These are phyloP conservation scores for Lasioglossum villosulum DNA, from an alignment of 2,888 invertebrate species.

Conservation along the genomic window DNA sequence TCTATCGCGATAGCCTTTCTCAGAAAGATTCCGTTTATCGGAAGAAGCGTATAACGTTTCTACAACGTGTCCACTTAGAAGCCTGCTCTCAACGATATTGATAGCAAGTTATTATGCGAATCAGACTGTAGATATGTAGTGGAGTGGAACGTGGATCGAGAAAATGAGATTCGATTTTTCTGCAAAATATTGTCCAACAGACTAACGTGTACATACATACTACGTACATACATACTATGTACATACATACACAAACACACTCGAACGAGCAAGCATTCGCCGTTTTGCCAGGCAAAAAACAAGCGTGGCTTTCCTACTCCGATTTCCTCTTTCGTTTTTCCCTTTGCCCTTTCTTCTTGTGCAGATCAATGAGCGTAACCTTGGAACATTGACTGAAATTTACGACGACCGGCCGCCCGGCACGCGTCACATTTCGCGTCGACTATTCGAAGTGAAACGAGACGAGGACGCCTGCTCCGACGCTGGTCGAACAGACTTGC, in stretches of 20 bases:
- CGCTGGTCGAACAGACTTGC: constrained; percentile 33
- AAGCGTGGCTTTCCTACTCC: background rate
- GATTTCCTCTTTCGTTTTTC: background rate
- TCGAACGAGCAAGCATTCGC: no score
- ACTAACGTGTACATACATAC: no score
- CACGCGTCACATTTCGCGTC: background rate
- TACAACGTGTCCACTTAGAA: no score
- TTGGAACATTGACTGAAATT: background rate
- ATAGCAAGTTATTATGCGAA: no score
- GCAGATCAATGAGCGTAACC: background rate
- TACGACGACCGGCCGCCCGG: background rate
- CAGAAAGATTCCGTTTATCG: background rate
- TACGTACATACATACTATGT: no score
- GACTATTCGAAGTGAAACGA: background rate
- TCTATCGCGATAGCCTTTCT: background rate
- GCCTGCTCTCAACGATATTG: no score
- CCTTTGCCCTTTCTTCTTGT: background rate
- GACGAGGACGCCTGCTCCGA: background rate
- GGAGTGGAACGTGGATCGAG: no score
- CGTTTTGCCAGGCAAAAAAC: background rate
- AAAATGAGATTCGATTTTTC: no score
- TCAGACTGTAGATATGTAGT: no score
- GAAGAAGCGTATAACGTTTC: background rate
- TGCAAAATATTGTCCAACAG: background rate
- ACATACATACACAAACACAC: background rate